Base-by-base conservation (phyloP, 2,797 vertebrate species). In the Gymnoscopelus braueri region DNA sequence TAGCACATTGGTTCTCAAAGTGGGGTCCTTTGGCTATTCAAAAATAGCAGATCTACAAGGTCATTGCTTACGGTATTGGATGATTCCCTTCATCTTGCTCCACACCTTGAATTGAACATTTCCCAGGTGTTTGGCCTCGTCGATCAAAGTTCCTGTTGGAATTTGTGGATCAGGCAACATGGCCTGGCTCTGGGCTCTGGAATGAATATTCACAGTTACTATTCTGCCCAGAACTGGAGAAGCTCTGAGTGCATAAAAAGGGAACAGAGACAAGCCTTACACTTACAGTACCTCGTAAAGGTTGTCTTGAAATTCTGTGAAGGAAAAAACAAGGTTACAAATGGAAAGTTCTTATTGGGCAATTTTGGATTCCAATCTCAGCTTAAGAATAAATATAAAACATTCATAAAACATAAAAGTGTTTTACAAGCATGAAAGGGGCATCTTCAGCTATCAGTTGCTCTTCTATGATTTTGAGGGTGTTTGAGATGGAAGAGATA, bases 71-170 rank as follows among this genome's bases (percentile, higher is more conserved):
- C 81, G 74, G 60, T 72, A 74, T 13, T 74, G 10, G 2, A 83
- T 15, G n/a, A 74, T 47, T n/a, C 7, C 13, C 62, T 15, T 65
- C 74, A 85, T 83, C 55, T 79, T 80, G 1, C 0, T 26, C 77
- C 79, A 83, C n/a, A 86, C 78, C 13, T 13, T 44, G 13, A 72
- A 81, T n/a, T 19, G 63, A 51, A 86, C 69, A 62, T 86, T 84
- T 0, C 74, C 67, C 3, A 75, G 0, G 26, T 83, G 84, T 73
- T 74, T 67, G 48, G 69, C 71, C 63, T 83, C 69, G 12, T 86
- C 55, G 0, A 83, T 29, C 60, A 80, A 55, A 1, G 63, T 66
- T 61, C 60, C 69, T 29, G 26, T 60, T 58, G 72, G 80, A 10
- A 19, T 72, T 19, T 74, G 3, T 57, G 77, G 74, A 14, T 75